Evolutionary conservation across 1,140 invertebrate species (phyloP), one percentile per base, ranked within the genome.

Genomic region (Scaptodrosophila lebanonensis): DNA sequence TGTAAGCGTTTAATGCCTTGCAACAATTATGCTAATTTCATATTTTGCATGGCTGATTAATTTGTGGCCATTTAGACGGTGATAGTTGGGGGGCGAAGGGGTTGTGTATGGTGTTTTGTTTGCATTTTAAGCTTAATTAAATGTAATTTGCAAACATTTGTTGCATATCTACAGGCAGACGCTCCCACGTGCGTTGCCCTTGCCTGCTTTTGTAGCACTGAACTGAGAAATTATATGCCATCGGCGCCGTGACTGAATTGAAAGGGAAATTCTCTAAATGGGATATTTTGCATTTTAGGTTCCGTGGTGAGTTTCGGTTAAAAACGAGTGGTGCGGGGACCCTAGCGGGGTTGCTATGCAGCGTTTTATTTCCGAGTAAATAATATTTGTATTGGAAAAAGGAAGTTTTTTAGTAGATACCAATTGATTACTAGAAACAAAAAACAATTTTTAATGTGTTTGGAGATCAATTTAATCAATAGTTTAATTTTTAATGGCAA

Each of bases 211-310:
- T 30, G 9, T 15, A 16, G 43, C 16, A 45, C 43, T 47, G 30
- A 47, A 33, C 3, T 20, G 8, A 25, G 22, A 4, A 4, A 4
- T 25, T n/a, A n/a, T n/a, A n/a, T n/a, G 22, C 8, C 8, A 8
- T 25, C 22, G 22, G 22, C 22, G 22, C 22, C 0, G 13, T 2
- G 6, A 8, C n/a, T 38, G 6, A 44, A 51, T 63, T 66, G 64
- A 63, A 66, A 58, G 53, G 64, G 32, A 59, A 8, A 51, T 66
- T 63, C 52, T 7, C 8, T 11, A 12, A 35, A n/a, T 48, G 60
- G 60, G 60, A 64, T 63, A 67, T 64, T 47, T 25, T 3, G 8
- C 3, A 3, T 25, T 63, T 38, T n/a, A n/a, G 11, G 27, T 22
- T 3, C 4, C 5, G 44, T 62, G 60, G 64, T 67, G 60, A 67